phyloP scores from a whole-genome alignment of 2,888 invertebrate genomes.

The Lysandra bellargus region DNA sequence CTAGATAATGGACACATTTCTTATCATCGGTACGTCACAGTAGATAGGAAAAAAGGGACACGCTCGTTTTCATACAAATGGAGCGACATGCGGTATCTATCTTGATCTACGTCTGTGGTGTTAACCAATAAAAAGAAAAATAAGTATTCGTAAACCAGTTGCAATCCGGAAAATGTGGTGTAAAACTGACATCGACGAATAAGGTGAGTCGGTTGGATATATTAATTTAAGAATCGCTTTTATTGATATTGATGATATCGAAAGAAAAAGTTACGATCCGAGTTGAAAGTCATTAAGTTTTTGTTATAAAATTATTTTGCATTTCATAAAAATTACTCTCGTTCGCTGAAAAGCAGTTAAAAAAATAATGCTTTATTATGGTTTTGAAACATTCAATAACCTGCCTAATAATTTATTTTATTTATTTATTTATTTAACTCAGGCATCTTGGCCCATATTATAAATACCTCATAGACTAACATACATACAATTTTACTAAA shows the following conservation, averaged over 20 bases:
- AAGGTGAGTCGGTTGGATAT: not conserved
- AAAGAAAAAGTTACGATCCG: not conserved
- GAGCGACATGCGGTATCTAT: too few species aligned
- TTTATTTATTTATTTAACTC: too few species aligned
- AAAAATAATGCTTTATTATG: too few species aligned
- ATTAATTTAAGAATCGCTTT: constrained; percentile 15
- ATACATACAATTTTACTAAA: too few species aligned
- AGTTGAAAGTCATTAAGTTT: not conserved
- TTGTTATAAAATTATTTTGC: not conserved
- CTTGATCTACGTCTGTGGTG: not conserved
- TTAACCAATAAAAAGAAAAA: constrained; percentile 21
- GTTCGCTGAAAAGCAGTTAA: not conserved
- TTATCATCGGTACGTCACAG: too few species aligned
- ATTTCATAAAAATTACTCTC: not conserved
- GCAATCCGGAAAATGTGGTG: constrained; percentile 19
- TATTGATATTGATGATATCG: constrained; percentile 2
- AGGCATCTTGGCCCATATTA: too few species aligned
- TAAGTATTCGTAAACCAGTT: not conserved
- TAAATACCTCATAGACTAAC: too few species aligned
- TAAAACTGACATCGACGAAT: constrained; percentile 22
- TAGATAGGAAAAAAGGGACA: too few species aligned
- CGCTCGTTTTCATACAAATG: too few species aligned
- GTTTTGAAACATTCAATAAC: too few species aligned
- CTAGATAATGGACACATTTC: too few species aligned
- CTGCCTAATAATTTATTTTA: too few species aligned